phyloP scores from a whole-genome alignment of 2,888 invertebrate genomes.

The Orthosia incerta region DNA sequence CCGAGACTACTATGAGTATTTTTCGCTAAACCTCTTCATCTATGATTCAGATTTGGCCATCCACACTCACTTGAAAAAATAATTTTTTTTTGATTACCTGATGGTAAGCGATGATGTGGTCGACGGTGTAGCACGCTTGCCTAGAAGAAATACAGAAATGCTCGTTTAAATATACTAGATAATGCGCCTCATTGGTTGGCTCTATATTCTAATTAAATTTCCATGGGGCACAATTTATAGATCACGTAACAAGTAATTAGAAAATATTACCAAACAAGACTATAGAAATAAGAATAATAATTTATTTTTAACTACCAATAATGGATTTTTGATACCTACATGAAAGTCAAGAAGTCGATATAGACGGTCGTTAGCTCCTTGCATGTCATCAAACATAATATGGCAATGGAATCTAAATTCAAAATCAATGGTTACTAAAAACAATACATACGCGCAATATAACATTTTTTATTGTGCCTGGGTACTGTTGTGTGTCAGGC shows the following conservation, averaged over 20 bases:
- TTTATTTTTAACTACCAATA: neutral
- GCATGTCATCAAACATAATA: slow-evolving; percentile 17
- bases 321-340: neutral
- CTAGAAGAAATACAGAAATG: no score
- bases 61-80: no score
- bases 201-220: neutral
- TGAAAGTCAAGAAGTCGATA: neutral
- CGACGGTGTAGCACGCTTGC: no score
- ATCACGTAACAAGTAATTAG: neutral
- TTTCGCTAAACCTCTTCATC: no score
- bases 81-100: no score
- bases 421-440: slow-evolving; percentile 25
- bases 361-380: neutral
- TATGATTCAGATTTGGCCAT: no score
- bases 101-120: no score
- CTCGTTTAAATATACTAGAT: neutral
- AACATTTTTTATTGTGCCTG: slow-evolving; percentile 3
- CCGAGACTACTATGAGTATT: no score
- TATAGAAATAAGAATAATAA: neutral
- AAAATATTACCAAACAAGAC: neutral
- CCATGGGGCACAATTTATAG: neutral
- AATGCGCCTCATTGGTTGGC: neutral
- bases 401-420: slow-evolving; percentile 8
- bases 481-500: slow-evolving; percentile 16
- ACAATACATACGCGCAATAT: neutral